Percentiles rank a stretch among this genome's conserved stretches.
Conservation (phyloP, 2,113 vertebrate genomes). For the Periophthalmus modestus region DNA sequence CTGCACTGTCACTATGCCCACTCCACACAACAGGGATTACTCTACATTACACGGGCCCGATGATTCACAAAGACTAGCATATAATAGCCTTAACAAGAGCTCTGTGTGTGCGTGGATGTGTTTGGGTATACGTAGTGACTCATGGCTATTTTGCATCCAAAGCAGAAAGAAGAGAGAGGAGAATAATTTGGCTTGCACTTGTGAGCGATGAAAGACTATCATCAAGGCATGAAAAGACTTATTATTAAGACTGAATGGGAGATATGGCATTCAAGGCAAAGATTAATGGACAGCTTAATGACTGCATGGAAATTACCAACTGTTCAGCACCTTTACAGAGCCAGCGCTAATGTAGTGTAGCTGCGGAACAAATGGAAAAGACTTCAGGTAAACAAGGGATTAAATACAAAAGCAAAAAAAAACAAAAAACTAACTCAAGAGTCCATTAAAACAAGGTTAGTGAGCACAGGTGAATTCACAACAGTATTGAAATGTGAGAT, state of each 20-base stretch:
- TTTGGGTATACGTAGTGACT: slow-evolving; percentile 37
- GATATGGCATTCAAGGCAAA: slow-evolving; percentile 16
- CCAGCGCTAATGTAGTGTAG: background rate
- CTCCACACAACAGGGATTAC: slow-evolving; percentile 54
- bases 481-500: background rate
- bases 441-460: slow-evolving; percentile 10
- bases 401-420: background rate
- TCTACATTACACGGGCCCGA: slow-evolving; percentile 43
- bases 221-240: slow-evolving; percentile 30
- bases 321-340: slow-evolving; percentile 24
- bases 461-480: background rate
- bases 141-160: slow-evolving; percentile 25
- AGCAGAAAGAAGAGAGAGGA: slow-evolving; percentile 24
- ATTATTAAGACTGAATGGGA: slow-evolving; percentile 20
- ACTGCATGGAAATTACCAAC: slow-evolving; percentile 29
- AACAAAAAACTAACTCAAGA: background rate
- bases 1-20: slow-evolving; percentile 37
- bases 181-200: slow-evolving; percentile 42
- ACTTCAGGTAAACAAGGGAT: slow-evolving; percentile 18
- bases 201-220: slow-evolving; percentile 31
- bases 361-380: slow-evolving; percentile 11
- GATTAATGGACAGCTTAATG: slow-evolving; percentile 30
- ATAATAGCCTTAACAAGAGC: slow-evolving; percentile 56
- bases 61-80: slow-evolving; percentile 54
- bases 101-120: slow-evolving; percentile 10